Evolutionary conservation across 2,113 vertebrate genomes (phyloP), one percentile per base, ranked within the genome.

Genomic region (Hassar affinis): DNA sequence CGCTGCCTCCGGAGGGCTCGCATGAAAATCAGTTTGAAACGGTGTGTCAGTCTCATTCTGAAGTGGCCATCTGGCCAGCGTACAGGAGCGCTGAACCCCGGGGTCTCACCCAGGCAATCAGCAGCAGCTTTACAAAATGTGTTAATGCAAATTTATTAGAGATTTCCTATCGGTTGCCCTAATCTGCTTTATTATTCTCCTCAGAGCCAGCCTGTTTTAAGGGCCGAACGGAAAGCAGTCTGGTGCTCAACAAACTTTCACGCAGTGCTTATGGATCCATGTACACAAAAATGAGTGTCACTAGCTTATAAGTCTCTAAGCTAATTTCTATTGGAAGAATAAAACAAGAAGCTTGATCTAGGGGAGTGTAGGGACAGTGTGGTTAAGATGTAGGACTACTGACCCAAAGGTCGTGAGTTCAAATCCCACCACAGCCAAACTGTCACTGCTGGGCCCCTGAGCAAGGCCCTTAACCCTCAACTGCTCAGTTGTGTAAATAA

Each of bases 11-110:
- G 88, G 96, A 97, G 97, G 95, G 90, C 95, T 91, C 93, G 94
- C 96, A 94, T 98, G 96, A 98, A 81, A 99, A 99, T 99, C 97
- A 92, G 95, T 97, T 98, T 96, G 97, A 97, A 97, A 97, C 94
- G 96, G 95, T 93, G 94, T 96, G 97, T 97, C 96, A 96, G 95
- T 96, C 95, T 96, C 94, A 96, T 95, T 95, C 95, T 93, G 95
- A 95, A 97, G 95, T 96, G 93, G 95, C 97, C 97, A 98, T 99
- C 97, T 98, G 97, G 97, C 95, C 94, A 93, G 95, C 93, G 95
- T 95, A 95, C 95, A 95, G 89, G 90, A 94, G 94, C 95, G 89
- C 92, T 91, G 95, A 95, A 95, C 95, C 92, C 88, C 38, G 91
- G 95, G 95, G 96, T 95, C 91, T 89, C 88, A 86, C 95, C 90